Percentiles rank a stretch among this genome's conserved stretches.
Conservation (phyloP, 2,797 vertebrate genomes). For the Anabacerthia variegaticeps region DNA sequence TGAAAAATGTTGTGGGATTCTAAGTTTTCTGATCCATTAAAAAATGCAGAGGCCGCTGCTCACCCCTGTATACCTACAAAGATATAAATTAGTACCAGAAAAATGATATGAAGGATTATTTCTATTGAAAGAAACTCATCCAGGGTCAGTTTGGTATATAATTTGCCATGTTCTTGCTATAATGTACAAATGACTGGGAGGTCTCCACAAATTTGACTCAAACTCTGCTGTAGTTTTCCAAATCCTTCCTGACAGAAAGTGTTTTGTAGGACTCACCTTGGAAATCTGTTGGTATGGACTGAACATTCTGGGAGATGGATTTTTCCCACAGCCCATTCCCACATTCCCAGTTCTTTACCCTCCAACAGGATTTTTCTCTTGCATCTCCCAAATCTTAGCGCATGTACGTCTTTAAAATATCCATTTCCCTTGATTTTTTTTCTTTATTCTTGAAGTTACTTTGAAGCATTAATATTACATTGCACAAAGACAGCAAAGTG, state of each 20-base stretch:
- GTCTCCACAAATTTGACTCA: background rate
- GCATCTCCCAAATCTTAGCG: background rate
- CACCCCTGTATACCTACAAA: background rate
- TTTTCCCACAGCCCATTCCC: background rate
- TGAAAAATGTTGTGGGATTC: background rate
- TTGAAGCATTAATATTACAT: no score
- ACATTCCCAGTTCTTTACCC: background rate
- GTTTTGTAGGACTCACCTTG: background rate
- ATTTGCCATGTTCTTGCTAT: background rate
- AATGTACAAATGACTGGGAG: background rate
- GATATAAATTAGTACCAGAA: no score
- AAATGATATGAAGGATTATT: background rate
- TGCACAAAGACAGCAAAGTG: background rate
- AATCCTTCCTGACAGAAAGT: background rate
- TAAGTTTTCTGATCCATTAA: background rate
- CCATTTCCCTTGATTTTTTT: accelerated
- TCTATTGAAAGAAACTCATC: background rate
- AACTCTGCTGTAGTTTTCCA: background rate
- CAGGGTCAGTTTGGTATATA: background rate
- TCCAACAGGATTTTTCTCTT: background rate
- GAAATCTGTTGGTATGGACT: background rate
- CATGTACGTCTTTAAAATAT: background rate
- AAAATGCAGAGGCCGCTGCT: background rate
- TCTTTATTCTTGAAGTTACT: background rate
- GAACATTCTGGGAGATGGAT: background rate